Conservation (phyloP, 2,888 invertebrate genomes). For the Meganola albula region DNA sequence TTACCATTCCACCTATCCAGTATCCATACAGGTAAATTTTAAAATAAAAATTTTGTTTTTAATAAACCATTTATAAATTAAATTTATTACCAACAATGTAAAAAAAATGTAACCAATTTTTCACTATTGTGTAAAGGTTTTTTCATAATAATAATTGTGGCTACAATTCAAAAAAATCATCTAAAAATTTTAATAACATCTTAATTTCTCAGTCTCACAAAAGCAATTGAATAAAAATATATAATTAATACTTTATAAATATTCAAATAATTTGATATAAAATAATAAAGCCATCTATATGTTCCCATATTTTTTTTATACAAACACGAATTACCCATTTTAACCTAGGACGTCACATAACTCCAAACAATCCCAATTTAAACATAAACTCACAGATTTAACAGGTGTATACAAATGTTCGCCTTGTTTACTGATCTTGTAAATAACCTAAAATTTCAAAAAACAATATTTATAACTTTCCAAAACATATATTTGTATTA, state of each 20-base stretch:
- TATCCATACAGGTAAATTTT: not conserved
- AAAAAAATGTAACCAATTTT: too few species aligned
- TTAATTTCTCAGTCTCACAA: too few species aligned
- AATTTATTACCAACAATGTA: not conserved
- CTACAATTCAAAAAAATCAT: not conserved
- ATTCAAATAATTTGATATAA: not conserved
- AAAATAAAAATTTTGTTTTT: not conserved
- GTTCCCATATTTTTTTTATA: not conserved
- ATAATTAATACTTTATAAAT: not conserved
- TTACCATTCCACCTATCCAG: too few species aligned
- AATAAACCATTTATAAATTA: not conserved
- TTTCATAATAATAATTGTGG: not conserved
- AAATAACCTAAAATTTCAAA: constrained; percentile 43
- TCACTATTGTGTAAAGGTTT: too few species aligned
- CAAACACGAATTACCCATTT: not conserved
- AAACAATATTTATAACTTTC: not conserved
- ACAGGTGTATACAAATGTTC: constrained; percentile 49
- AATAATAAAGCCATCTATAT: not conserved
- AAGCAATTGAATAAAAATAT: not conserved
- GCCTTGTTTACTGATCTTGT: constrained; percentile 42
- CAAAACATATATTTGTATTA: not conserved
- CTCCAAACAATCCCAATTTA: not conserved
- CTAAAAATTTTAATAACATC: not conserved
- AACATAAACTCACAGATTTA: constrained; percentile 44
- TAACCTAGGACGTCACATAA: not conserved